phyloP scores from a whole-genome alignment of 2,113 vertebrate genomes.

The Chitala chitala region DNA sequence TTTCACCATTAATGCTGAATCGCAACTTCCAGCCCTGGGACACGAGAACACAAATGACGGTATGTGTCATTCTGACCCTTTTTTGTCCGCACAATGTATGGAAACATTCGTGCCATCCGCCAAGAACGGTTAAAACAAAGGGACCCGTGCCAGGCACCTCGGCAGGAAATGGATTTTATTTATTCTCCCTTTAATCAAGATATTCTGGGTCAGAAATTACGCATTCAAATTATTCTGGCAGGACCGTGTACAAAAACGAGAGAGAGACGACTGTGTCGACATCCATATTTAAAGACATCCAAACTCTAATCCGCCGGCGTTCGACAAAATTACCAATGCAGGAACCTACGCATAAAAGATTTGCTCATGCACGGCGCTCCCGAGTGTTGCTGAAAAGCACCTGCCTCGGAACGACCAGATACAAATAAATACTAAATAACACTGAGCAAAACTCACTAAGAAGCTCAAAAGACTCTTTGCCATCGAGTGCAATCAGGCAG shows the following conservation, averaged over 20 bases:
- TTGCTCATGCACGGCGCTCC: slow-evolving; percentile 90
- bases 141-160: background rate
- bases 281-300: slow-evolving; percentile 38
- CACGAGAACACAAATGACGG: background rate
- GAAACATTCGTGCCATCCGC: background rate
- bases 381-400: slow-evolving; percentile 84
- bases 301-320: slow-evolving; percentile 65
- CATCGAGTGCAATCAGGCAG: slow-evolving; percentile 96
- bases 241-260: slow-evolving; percentile 57
- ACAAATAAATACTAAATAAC: slow-evolving; percentile 68
- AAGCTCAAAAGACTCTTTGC: slow-evolving; percentile 94
- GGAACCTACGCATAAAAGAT: slow-evolving; percentile 82
- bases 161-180: background rate
- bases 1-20: background rate
- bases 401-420: slow-evolving; percentile 98
- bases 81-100: background rate
- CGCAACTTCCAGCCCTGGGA: background rate
- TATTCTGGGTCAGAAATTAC: slow-evolving; percentile 55
- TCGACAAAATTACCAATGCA: slow-evolving; percentile 47
- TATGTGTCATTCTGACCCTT: too few species aligned
- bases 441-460: slow-evolving; percentile 76
- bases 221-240: slow-evolving; percentile 64
- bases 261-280: slow-evolving; percentile 43
- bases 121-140: slow-evolving; percentile 20
- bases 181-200: slow-evolving; percentile 20